Percentiles rank a stretch among this genome's conserved stretches.
Evolutionary conservation across 2,888 invertebrate species (phyloP).

Genomic region (Limnephilus marmoratus): DNA sequence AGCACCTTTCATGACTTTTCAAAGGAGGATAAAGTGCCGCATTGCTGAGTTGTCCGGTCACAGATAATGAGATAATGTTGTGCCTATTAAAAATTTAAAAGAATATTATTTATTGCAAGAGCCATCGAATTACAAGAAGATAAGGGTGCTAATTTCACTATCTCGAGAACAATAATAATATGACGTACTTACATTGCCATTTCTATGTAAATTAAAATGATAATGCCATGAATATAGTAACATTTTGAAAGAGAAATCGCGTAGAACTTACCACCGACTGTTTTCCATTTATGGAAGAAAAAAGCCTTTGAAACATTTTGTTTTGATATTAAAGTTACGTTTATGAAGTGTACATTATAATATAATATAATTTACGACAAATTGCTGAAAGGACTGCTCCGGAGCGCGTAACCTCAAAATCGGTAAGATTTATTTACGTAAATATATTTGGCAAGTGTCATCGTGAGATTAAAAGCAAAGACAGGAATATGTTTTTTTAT

Average conservation of each 20-base stretch:
- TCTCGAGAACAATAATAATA: neutral
- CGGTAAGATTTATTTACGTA: conserved; percentile 19
- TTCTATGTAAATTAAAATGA: neutral
- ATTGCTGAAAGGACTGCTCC: neutral
- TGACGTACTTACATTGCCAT: neutral
- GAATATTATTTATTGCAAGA: neutral
- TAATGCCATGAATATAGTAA: conserved; percentile 43
- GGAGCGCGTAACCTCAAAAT: conserved; percentile 25
- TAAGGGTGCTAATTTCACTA: neutral
- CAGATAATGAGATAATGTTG: too few relatives aligned
- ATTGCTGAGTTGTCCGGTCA: too few relatives aligned
- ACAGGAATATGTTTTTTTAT: neutral
- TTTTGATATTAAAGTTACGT: neutral
- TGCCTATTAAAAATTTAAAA: too few relatives aligned
- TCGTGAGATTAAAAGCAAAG: neutral
- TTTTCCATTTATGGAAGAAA: conserved; percentile 42
- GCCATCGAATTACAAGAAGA: neutral
- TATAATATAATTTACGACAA: neutral
- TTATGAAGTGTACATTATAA: neutral
- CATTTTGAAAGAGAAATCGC: neutral
- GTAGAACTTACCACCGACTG: conserved; percentile 34
- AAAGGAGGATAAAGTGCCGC: too few relatives aligned
- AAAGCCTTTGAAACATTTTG: conserved; percentile 50
- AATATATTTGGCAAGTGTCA: neutral
- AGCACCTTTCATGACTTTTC: too few relatives aligned